Evolutionary conservation across 1,140 invertebrate genomes (phyloP), one percentile per base, ranked within the genome.

Genomic region (Tachypleus tridentatus): DNA sequence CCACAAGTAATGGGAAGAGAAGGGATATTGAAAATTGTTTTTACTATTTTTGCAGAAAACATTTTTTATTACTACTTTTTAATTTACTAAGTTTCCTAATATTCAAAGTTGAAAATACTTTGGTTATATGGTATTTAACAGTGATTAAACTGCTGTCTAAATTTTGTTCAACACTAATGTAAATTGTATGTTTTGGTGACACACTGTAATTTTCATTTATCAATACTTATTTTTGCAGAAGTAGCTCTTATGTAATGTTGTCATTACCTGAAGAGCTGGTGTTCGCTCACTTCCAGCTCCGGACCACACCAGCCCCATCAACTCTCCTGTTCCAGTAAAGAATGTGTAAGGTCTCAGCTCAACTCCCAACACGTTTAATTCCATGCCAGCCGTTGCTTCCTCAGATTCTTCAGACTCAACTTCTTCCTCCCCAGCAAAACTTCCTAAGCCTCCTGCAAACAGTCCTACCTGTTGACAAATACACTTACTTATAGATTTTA

Each of bases 241-340:
- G 29, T 29, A 29, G 29, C 29, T 29, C 47, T 54, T 54, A 54
- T 54, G 53, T 54, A 7, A 8, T 54, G 53, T 54, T 8, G 53
- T 3, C 7, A 4, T 67, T 76, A 86, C 85, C 77, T 90, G 87
- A 69, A 90, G 85, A 5, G 89, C 91, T 0, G 89, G 83, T 0
- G 89, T 91, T 57, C 85, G 82, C 60, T 92, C 87, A 1, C 87
- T 89, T 3, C 84, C 89, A 4, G 85, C 87, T 1, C 88, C 88
- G 1, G 86, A 86, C 89, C 90, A 94, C 4, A 93, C 86, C 70
- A 92, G 89, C 0, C 89, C 84, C 90, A 94, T 93, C 0, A 95
- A 77, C 73, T 93, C 89, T 1, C 85, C 82, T 72, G 91, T 87
- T 0, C 90, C 88, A 3, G 80, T 82, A 75, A 95, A 95, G 72